phyloP scores from a whole-genome alignment of 2,113 vertebrate genomes.

The Engraulis encrasicolus region DNA sequence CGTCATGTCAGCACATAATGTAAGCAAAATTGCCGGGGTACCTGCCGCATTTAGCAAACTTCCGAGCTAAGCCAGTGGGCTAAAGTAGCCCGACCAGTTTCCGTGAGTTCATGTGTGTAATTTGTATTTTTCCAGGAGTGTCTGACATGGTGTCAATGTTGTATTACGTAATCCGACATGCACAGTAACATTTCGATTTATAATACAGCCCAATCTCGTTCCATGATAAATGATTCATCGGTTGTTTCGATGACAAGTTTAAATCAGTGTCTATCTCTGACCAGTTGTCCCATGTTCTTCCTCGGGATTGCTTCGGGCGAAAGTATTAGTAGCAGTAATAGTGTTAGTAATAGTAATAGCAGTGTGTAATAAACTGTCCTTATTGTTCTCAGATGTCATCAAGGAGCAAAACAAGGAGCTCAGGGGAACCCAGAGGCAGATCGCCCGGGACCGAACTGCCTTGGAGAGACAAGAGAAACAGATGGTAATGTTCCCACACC shows the following conservation, averaged over 20 bases:
- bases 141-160: not conserved
- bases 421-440: constrained; percentile 86
- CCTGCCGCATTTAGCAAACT: not conserved
- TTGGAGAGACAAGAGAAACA: constrained; percentile 90
- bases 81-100: constrained; percentile 10
- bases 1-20: not conserved
- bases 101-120: not conserved
- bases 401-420: constrained; percentile 89
- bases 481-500: constrained; percentile 75
- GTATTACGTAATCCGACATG: no score
- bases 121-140: not conserved
- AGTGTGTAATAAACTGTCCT: not conserved
- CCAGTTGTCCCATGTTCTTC: not conserved
- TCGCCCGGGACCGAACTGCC: constrained; percentile 84
- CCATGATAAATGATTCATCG: not conserved
- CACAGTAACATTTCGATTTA: no score
- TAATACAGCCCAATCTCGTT: not conserved
- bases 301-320: not conserved
- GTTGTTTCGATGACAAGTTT: not conserved
- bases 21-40: not conserved
- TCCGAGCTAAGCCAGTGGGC: not conserved
- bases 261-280: not conserved
- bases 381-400: constrained; percentile 81
- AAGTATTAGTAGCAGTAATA: not conserved
- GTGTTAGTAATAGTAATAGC: no score